phyloP scores from a whole-genome alignment of 37 sponge, comb jelly and placozoan species.

The Chondrilla cf. caribensis region DNA sequence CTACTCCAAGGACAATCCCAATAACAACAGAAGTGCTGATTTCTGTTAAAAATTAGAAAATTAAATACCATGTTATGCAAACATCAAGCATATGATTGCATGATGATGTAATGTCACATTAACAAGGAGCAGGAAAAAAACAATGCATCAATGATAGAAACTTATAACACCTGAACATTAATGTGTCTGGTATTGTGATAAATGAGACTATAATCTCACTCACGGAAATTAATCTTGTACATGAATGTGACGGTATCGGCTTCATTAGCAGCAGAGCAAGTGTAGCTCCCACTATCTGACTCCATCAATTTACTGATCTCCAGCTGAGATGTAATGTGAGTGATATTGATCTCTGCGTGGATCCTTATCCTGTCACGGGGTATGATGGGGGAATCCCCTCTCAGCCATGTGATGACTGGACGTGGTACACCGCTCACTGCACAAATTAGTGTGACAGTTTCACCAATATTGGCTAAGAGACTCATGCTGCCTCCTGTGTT shows the following conservation, averaged over 20 bases:
- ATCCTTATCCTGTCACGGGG: not conserved
- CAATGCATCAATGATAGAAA: no score
- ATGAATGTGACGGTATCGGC: not conserved
- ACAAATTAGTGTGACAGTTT: not conserved
- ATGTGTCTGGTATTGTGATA: no score
- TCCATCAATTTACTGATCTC: not conserved
- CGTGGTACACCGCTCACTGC: not conserved
- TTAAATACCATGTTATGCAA: no score
- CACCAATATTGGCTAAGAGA: not conserved
- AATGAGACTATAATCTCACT: no score
- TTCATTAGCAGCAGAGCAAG: not conserved
- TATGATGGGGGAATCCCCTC: not conserved
- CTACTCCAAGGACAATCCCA: no score
- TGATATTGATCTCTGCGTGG: not conserved
- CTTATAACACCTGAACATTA: no score
- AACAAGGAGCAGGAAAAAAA: no score
- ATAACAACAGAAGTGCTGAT: no score
- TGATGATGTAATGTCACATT: no score
- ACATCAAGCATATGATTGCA: no score
- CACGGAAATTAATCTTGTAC: no score
- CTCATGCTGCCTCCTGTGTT: not conserved
- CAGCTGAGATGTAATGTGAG: not conserved
- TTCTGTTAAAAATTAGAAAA: no score
- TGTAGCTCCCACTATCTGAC: slow-evolving; percentile 3
- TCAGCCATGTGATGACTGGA: slow-evolving; percentile 23